phyloP scores from a whole-genome alignment of 1,140 invertebrate genomes.

The Onthophagus taurus region DNA sequence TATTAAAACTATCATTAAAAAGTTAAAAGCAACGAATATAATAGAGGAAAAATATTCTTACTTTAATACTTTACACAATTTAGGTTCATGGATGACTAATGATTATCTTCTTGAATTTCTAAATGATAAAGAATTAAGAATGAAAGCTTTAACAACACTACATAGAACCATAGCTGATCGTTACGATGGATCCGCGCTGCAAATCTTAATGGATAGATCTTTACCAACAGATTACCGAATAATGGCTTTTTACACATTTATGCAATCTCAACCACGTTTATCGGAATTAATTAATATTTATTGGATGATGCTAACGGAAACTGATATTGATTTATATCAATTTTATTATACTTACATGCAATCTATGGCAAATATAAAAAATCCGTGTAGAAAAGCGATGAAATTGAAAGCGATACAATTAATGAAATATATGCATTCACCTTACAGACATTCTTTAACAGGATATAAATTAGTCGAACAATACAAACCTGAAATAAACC shows the following conservation, averaged over 20 bases:
- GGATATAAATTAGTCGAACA: constrained; percentile 19
- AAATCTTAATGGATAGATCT: constrained; percentile 32
- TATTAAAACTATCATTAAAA: constrained; percentile 16
- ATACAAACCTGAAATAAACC: constrained; percentile 12
- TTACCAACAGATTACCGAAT: constrained; percentile 33
- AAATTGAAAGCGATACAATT: constrained; percentile 25
- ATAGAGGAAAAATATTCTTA: constrained; percentile 18
- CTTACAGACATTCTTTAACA: constrained; percentile 10
- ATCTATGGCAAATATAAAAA: constrained; percentile 31
- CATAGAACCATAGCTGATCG: no score
- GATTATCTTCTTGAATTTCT: constrained; percentile 17
- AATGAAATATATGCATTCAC: constrained; percentile 13
- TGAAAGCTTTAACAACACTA: constrained; percentile 32
- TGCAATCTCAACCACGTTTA: constrained; percentile 32
- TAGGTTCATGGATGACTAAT: constrained; percentile 10
- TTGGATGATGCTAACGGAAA: constrained; percentile 37
- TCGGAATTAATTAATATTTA: constrained; percentile 35
- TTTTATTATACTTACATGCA: constrained; percentile 39
- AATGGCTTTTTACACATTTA: constrained; percentile 35
- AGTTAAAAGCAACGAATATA: constrained; percentile 17
- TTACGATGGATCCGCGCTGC: no score
- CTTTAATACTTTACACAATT: constrained; percentile 26
- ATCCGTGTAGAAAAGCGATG: constrained; percentile 35
- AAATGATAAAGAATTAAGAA: constrained; percentile 28
- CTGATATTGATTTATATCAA: constrained; percentile 37